Evolutionary conservation across 2,113 vertebrate genomes (phyloP).

Genomic region (Helogale parvula): DNA sequence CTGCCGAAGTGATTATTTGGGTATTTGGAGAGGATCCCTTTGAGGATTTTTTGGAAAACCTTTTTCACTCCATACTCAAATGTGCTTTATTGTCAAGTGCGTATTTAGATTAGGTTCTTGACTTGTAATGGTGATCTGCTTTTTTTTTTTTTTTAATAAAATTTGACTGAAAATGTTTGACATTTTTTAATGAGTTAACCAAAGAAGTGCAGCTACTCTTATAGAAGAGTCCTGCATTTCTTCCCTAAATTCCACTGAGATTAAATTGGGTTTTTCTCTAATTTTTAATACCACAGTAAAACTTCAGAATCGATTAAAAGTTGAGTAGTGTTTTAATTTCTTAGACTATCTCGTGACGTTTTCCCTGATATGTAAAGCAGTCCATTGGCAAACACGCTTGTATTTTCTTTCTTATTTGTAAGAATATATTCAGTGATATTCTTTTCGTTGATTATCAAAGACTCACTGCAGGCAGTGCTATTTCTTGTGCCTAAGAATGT

Average conservation of each 20-base stretch:
- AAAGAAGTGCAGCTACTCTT: slow-evolving; percentile 79
- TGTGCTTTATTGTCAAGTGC: slow-evolving; percentile 86
- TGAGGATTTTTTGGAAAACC: slow-evolving; percentile 78
- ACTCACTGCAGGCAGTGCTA: slow-evolving; percentile 69
- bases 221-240: slow-evolving; percentile 78
- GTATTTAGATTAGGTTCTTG: slow-evolving; percentile 85
- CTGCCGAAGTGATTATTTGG: slow-evolving; percentile 75
- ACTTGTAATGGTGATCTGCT: slow-evolving; percentile 87
- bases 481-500: slow-evolving; percentile 65
- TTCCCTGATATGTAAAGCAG: slow-evolving; percentile 39
- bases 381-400: slow-evolving; percentile 24
- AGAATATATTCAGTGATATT: slow-evolving; percentile 64
- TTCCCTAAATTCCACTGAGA: slow-evolving; percentile 63
- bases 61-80: slow-evolving; percentile 84
- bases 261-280: slow-evolving; percentile 70
- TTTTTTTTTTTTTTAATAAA: slow-evolving; percentile 85
- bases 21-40: slow-evolving; percentile 69
- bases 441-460: slow-evolving; percentile 62
- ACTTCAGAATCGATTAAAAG: slow-evolving; percentile 64
- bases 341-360: slow-evolving; percentile 56
- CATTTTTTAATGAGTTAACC: slow-evolving; percentile 82
- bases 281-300: slow-evolving; percentile 65
- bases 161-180: slow-evolving; percentile 84
- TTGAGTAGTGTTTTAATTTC: slow-evolving; percentile 74
- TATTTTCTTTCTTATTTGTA: slow-evolving; percentile 48